Percentiles rank a stretch among this genome's conserved stretches.
These are phyloP conservation scores for Porites australiensis DNA, from an alignment of 64 coral and sea anemone species.

Conservation along the genomic window DNA sequence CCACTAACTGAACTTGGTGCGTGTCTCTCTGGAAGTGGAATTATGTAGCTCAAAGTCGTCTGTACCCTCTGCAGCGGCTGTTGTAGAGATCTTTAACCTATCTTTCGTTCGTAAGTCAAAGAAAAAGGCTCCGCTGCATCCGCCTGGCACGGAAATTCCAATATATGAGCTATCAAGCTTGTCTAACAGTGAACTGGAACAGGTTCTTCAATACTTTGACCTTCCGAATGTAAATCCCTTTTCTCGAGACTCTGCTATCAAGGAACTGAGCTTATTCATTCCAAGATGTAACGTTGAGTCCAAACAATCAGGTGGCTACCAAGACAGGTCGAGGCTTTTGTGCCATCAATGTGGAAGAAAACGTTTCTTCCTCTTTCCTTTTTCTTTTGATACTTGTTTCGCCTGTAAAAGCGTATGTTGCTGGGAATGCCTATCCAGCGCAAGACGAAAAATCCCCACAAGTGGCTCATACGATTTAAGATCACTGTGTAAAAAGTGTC, in stretches of 20 bases:
- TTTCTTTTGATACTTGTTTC: constrained; percentile 1
- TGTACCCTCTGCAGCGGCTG: neutral
- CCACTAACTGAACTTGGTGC: neutral
- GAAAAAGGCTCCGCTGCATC: neutral
- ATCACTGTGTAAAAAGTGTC: constrained; percentile 26
- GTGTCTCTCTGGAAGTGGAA: neutral
- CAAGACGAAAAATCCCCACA: constrained; percentile 5
- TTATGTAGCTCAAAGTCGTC: neutral
- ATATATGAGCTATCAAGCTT: constrained; percentile 56
- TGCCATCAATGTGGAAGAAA: constrained; percentile 19
- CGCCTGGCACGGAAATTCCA: neutral
- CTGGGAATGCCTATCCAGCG: constrained; percentile 7
- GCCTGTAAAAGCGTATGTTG: constrained; percentile 55
- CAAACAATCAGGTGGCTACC: neutral
- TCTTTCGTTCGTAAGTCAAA: constrained; percentile 5
- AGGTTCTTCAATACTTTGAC: constrained; percentile 13
- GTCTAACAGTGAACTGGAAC: constrained; percentile 10
- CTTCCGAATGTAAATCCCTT: neutral
- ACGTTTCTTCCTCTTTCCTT: neutral
- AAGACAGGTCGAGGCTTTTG: neutral
- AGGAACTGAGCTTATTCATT: constrained; percentile 20
- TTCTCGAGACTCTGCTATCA: constrained; percentile 4
- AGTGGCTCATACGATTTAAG: constrained; percentile 59
- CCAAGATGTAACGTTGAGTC: neutral
- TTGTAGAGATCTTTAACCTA: constrained; percentile 16